A percentile compares a stretch with the other conserved stretches of the same genome.
Evolutionary conservation across 2,113 vertebrate species (phyloP).

Genomic region (Cyanoramphus novaezelandiae): DNA sequence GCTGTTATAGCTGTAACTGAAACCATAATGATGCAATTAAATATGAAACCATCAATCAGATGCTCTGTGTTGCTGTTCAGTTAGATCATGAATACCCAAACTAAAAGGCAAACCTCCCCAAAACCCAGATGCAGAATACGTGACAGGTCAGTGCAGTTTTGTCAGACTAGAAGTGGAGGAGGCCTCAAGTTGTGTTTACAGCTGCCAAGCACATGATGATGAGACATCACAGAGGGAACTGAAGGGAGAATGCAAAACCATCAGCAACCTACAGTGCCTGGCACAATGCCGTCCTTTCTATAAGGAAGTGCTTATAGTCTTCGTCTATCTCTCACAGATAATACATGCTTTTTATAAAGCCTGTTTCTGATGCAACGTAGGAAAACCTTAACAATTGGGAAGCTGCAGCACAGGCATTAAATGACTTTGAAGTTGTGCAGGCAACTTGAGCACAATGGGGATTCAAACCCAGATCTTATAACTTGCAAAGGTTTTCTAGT

Average conservation of each 20-base stretch:
- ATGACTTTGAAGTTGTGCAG: background rate
- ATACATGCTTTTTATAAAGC: background rate
- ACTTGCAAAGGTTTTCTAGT: background rate
- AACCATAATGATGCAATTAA: slow-evolving; percentile 27
- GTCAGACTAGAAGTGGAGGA: background rate
- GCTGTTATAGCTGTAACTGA: background rate
- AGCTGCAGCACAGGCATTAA: background rate
- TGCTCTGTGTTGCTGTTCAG: slow-evolving; percentile 9
- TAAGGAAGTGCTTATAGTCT: background rate
- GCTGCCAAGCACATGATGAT: background rate
- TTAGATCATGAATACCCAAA: background rate
- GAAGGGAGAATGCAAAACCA: background rate
- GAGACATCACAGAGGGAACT: background rate
- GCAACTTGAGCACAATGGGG: background rate
- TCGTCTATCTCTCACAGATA: background rate
- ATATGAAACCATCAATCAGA: slow-evolving; percentile 36
- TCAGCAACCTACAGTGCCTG: background rate
- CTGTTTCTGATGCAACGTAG: background rate
- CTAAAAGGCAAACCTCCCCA: background rate
- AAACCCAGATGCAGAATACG: background rate
- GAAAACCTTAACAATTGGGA: background rate
- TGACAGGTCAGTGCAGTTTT: background rate
- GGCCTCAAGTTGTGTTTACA: background rate
- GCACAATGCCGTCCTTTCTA: accelerated
- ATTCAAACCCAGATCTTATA: background rate